Evolutionary conservation across 2,888 invertebrate genomes (phyloP), one percentile per base, ranked within the genome.

Genomic region (Noctua comes): DNA sequence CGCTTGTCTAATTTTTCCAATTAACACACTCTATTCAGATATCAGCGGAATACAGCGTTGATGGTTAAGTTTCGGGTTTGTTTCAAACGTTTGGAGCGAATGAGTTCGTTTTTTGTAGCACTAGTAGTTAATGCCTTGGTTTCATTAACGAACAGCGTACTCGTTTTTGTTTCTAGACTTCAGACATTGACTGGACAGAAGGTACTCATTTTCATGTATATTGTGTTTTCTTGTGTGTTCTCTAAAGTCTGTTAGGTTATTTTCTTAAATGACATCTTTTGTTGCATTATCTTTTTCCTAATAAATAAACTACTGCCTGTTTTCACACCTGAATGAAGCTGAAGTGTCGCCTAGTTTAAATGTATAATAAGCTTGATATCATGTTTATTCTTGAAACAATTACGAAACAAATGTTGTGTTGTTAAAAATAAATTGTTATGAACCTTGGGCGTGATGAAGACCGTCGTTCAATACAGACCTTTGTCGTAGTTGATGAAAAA

Each of bases 1-100:
- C 43, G 66, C 74, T 75, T 74, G 74, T 72, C 75, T 69, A 70
- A 65, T 69, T 82, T 76, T 69, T 64, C 27, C 36, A 75, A 80
- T 74, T 69, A 80, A 73, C 75, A 76, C 40, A 65, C 57, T 48
- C 18, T 66, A 65, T 74, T 80, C 65, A 72, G 27, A 80, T 64
- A 74, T 64, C 57, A 70, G 57, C 48, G 24, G 40, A 80, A 68
- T 75, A 43, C 48, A n/a, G 46, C 36, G 36, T 65, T 51, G 40
- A 54, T 46, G 24, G 16, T 65, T 54, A 27, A 24, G 48, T 27
- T 76, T 46, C 2, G 46, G 10, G 64, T 18, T 24, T 36, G 10
- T 36, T 70, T 70, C 8, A 27, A 48, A 48, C 27, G 7, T 6
- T 64, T 48, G 46, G 18, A 31, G 36, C n/a, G 21, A n/a, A 31